These are phyloP conservation scores for Frankliniella fusca DNA, from an alignment of 2,888 invertebrate species.

Conservation along the genomic window DNA sequence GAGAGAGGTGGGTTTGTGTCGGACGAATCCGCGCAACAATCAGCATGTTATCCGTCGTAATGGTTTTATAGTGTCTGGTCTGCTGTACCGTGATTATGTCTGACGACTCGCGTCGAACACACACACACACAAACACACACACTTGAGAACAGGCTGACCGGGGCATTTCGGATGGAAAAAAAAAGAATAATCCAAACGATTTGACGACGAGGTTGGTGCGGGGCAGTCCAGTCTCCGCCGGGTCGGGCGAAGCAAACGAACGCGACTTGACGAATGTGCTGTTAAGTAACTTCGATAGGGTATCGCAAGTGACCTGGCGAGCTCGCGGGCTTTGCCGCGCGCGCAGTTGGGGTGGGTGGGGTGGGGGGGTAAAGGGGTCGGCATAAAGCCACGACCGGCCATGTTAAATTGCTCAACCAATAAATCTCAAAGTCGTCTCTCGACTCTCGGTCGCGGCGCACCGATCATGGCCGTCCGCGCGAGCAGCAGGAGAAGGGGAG, in stretches of 20 bases:
- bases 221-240: no score
- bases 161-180: not conserved
- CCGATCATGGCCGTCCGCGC: no score
- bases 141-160: not conserved
- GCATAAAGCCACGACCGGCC: not conserved
- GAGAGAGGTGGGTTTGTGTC: no score
- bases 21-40: not conserved
- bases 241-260: not conserved
- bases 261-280: not conserved
- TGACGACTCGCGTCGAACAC: not conserved
- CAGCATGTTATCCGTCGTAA: constrained; percentile 6
- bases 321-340: not conserved
- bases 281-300: constrained; percentile 21
- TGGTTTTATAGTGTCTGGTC: constrained; percentile 25
- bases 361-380: not conserved
- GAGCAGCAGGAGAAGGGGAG: no score
- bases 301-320: constrained; percentile 3
- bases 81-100: constrained; percentile 7
- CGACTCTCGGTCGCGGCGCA: not conserved
- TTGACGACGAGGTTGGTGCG: not conserved
- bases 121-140: constrained; percentile 9
- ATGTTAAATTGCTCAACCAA: constrained; percentile 14
- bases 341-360: not conserved
- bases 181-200: not conserved
- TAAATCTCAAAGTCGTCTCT: constrained; percentile 12